phyloP scores from a whole-genome alignment of 2,888 invertebrate genomes.

The Dynastes grantii region DNA sequence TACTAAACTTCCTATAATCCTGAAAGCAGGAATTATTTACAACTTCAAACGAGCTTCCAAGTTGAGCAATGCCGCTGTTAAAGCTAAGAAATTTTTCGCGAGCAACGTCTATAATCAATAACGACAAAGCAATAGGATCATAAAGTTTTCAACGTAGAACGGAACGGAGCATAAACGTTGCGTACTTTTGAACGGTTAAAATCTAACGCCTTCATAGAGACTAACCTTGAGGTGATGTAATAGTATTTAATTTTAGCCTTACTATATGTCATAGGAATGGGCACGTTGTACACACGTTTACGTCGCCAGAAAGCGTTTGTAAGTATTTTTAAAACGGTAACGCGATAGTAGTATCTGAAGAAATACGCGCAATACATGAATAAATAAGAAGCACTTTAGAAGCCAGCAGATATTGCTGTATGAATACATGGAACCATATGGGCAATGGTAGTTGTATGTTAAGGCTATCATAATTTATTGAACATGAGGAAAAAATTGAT shows the following conservation, averaged over 20 bases:
- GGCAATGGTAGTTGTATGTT: too few relatives aligned
- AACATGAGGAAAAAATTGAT: too few relatives aligned
- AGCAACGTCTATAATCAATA: neutral
- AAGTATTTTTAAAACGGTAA: conserved; percentile 23
- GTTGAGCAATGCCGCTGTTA: neutral
- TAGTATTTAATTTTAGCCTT: conserved; percentile 29
- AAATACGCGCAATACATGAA: neutral
- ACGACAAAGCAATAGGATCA: neutral
- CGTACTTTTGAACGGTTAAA: conserved; percentile 26
- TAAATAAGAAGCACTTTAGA: neutral
- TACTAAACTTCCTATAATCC: neutral
- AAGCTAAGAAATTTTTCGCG: neutral
- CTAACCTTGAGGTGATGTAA: conserved; percentile 40
- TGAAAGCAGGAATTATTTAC: neutral
- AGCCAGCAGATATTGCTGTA: neutral
- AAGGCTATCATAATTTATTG: too few relatives aligned
- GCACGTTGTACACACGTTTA: conserved; percentile 25
- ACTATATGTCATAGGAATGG: conserved; percentile 33
- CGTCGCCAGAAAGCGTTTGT: conserved; percentile 11
- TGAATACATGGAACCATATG: too few relatives aligned
- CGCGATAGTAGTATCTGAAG: conserved; percentile 9
- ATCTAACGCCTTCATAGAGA: conserved; percentile 22
- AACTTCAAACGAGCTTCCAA: neutral
- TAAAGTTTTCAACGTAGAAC: neutral
- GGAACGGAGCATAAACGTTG: neutral